Percentiles rank a stretch among this genome's conserved stretches.
phyloP scores from a whole-genome alignment of 2,113 vertebrate species.

The Urocolius indicus region DNA sequence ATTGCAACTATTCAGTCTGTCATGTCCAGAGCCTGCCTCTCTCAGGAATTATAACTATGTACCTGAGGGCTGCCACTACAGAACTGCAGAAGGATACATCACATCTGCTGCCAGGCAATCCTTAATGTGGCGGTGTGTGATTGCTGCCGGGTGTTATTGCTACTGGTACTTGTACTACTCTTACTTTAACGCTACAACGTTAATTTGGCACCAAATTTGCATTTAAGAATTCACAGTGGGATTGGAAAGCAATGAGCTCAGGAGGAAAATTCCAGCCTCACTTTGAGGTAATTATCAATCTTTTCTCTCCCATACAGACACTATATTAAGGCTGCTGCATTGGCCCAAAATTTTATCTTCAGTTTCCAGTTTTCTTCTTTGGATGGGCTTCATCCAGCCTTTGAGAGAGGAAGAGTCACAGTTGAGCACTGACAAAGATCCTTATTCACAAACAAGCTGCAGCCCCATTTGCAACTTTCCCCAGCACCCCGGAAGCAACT shows the following conservation, averaged over 20 bases:
- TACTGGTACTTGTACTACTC: neutral
- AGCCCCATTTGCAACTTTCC: neutral
- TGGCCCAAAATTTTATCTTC: slow-evolving; percentile 9
- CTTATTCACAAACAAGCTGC: slow-evolving; percentile 19
- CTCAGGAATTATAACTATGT: neutral
- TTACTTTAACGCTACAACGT: neutral
- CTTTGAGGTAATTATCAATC: neutral
- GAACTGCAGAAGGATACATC: slow-evolving; percentile 27
- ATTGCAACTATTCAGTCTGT: slow-evolving; percentile 37
- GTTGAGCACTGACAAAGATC: slow-evolving; percentile 39
- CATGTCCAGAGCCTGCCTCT: slow-evolving; percentile 37
- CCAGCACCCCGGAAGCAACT: slow-evolving; percentile 13
- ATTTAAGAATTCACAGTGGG: neutral
- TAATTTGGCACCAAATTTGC: slow-evolving; percentile 3
- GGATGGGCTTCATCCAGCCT: neutral
- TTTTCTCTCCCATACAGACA: neutral
- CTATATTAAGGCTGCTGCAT: neutral
- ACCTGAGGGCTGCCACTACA: slow-evolving; percentile 40
- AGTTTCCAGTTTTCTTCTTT: neutral
- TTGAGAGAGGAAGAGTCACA: neutral
- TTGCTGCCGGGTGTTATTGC: neutral
- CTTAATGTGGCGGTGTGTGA: neutral
- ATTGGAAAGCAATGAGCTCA: neutral
- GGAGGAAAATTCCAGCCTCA: neutral
- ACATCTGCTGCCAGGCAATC: neutral